Evolutionary conservation across 2,888 invertebrate species (phyloP).

Genomic region (Fissipunctia ypsillon): DNA sequence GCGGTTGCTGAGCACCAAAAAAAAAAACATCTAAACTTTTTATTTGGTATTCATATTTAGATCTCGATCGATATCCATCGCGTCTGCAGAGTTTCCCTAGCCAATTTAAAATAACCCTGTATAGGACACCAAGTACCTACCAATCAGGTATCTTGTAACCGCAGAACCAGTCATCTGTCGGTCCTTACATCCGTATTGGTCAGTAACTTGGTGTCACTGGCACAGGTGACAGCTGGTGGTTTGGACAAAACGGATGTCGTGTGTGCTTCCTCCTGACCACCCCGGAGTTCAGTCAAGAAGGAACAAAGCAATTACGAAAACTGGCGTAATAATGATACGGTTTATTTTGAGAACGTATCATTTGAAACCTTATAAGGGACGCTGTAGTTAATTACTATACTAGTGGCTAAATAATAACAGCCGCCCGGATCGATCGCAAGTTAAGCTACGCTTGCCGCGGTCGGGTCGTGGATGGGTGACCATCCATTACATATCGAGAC

Average conservation of each 20-base stretch:
- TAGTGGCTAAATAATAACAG: background rate
- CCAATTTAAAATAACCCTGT: too few relatives aligned
- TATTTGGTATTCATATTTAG: too few relatives aligned
- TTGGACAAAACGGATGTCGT: constrained; percentile 22
- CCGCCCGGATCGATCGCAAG: background rate
- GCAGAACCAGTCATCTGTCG: background rate
- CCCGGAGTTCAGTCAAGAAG: background rate
- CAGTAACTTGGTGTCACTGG: background rate
- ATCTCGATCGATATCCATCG: too few relatives aligned
- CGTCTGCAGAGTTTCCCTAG: too few relatives aligned
- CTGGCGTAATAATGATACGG: background rate
- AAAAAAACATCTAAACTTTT: too few relatives aligned
- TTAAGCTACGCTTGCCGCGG: background rate
- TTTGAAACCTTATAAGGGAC: constrained; percentile 1
- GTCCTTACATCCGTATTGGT: constrained; percentile 19
- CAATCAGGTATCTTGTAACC: constrained; percentile 2
- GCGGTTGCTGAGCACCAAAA: too few relatives aligned
- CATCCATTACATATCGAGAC: too few relatives aligned
- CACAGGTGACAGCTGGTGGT: constrained; percentile 29
- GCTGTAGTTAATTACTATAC: background rate
- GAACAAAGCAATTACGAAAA: background rate
- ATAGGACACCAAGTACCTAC: background rate
- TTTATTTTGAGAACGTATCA: background rate
- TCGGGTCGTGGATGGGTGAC: too few relatives aligned
- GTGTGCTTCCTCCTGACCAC: background rate